A percentile compares a stretch with the other conserved stretches of the same genome.
Conservation (phyloP, 2,113 vertebrate genomes). For the Sebastes fasciatus region DNA sequence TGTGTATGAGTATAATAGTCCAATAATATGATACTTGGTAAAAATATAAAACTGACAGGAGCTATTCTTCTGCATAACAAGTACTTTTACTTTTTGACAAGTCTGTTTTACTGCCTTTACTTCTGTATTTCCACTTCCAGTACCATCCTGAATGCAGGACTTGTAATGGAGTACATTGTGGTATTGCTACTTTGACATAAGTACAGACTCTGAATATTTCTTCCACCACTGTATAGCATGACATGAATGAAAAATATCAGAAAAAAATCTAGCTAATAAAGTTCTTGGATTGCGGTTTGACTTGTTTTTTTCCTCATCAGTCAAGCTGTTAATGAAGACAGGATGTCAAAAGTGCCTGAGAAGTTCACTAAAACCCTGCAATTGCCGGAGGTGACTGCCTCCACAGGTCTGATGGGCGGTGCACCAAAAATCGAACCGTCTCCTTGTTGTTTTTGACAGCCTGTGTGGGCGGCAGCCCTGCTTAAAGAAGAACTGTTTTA, state of each 20-base stretch:
- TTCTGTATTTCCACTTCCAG: background rate
- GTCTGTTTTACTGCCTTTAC: background rate
- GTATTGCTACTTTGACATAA: background rate
- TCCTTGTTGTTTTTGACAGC: conserved; percentile 35
- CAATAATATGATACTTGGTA: background rate
- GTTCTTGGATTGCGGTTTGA: background rate
- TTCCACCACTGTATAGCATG: background rate
- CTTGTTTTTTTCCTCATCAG: conserved; percentile 11
- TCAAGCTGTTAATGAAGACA: conserved; percentile 2
- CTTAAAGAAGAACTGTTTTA: conserved; percentile 20
- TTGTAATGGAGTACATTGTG: background rate
- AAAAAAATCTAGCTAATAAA: background rate
- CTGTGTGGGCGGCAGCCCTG: conserved; percentile 50
- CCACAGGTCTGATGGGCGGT: background rate
- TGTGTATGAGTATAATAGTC: no score
- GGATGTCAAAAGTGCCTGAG: conserved; percentile 31
- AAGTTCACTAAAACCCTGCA: conserved; percentile 22
- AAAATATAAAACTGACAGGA: background rate
- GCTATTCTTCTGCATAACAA: background rate
- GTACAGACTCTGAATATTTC: background rate
- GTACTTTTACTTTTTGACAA: no score
- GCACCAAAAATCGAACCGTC: conserved; percentile 1
- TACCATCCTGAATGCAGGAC: background rate
- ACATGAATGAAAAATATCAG: background rate
- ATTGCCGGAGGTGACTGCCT: conserved; percentile 30